Evolutionary conservation across 2,888 invertebrate species (phyloP).

Genomic region (Drosophila borealis): DNA sequence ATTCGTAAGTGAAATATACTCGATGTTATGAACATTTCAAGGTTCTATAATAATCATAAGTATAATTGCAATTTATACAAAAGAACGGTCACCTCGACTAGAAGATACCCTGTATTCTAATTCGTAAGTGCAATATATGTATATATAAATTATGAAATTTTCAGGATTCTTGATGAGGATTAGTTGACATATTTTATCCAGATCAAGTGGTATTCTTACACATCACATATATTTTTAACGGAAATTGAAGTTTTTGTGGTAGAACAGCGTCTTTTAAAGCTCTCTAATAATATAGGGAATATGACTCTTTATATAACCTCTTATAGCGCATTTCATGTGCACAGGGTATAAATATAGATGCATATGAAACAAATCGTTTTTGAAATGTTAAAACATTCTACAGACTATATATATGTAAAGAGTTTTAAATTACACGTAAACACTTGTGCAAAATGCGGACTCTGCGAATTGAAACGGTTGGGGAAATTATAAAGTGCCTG

Average conservation of each 20-base stretch:
- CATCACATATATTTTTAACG: no score
- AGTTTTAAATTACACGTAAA: slow-evolving; percentile 11
- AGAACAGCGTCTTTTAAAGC: neutral
- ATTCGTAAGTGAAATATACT: no score
- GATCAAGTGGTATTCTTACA: no score
- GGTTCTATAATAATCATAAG: no score
- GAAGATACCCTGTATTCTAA: neutral
- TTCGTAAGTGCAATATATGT: neutral
- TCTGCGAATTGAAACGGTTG: slow-evolving; percentile 8
- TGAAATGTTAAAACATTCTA: neutral
- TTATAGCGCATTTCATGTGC: neutral
- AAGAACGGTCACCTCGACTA: neutral
- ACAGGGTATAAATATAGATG: neutral
- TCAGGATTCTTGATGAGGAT: no score
- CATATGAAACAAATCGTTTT: neutral
- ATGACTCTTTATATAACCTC: neutral
- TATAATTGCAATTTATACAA: slow-evolving; percentile 3
- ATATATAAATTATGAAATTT: neutral
- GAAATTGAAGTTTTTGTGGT: neutral
- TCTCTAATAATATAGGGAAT: neutral
- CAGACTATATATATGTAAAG: neutral
- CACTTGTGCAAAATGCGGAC: slow-evolving; percentile 18
- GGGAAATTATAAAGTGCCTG: slow-evolving; percentile 12
- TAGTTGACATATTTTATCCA: no score
- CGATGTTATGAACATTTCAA: no score